These are phyloP conservation scores for Trichacis sp. DNA, from an alignment of 2,888 invertebrate species.

Conservation along the genomic window DNA sequence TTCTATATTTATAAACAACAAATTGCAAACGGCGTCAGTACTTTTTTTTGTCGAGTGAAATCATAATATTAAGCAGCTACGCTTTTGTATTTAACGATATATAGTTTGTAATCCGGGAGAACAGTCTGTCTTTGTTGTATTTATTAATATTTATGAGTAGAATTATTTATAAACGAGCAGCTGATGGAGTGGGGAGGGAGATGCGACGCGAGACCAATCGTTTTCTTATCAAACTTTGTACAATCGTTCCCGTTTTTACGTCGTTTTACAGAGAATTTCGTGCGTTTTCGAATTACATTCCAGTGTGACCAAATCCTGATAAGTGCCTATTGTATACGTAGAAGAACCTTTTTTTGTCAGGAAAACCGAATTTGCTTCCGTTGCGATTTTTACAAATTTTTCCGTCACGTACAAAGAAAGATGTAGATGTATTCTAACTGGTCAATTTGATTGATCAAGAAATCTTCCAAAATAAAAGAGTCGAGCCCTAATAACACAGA, in stretches of 20 bases:
- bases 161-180: slow-evolving; percentile 20
- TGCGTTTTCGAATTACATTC: background rate
- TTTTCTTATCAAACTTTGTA: slow-evolving; percentile 11
- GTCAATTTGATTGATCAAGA: no score
- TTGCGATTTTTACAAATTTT: background rate
- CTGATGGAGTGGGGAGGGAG: slow-evolving; percentile 4
- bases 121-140: slow-evolving; percentile 1
- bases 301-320: slow-evolving; percentile 8
- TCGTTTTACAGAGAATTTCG: background rate
- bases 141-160: slow-evolving; percentile 23
- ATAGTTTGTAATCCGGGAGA: background rate
- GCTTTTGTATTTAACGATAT: background rate
- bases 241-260: background rate
- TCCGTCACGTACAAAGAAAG: background rate
- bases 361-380: background rate
- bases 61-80: background rate
- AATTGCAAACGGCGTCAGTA: slow-evolving; percentile 29
- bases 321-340: slow-evolving; percentile 42
- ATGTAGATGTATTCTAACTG: no score
- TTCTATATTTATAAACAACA: no score
- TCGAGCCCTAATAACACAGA: no score
- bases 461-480: no score
- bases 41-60: slow-evolving; percentile 15
- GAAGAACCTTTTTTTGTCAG: no score
- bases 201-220: slow-evolving; percentile 24